phyloP scores from a whole-genome alignment of 1,140 invertebrate species.

The Penaeus indicus region DNA sequence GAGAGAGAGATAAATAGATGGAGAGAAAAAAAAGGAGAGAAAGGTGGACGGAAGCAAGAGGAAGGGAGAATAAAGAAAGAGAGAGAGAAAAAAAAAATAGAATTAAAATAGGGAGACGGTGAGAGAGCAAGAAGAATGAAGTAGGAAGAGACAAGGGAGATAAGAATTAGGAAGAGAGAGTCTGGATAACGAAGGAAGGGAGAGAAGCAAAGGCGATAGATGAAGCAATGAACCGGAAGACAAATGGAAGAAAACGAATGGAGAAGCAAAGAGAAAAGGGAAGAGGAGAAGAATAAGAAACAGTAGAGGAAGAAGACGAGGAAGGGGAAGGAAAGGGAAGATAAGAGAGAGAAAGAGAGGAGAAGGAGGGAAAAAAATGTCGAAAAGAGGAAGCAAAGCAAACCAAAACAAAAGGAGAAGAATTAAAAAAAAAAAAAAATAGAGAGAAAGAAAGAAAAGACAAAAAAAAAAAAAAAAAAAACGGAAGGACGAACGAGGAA shows the following conservation, averaged over 20 bases:
- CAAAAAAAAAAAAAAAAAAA: background rate
- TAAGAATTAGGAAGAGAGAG: no score
- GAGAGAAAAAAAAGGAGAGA: no score
- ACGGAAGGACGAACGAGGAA: no score
- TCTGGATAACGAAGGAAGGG: background rate
- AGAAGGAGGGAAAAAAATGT: background rate
- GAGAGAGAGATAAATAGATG: no score
- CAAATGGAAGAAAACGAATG: background rate
- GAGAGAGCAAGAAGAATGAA: background rate
- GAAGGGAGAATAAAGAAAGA: background rate
- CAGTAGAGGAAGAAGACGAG: background rate
- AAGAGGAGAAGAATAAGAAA: background rate
- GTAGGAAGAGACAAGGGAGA: background rate
- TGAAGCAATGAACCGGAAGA: background rate
- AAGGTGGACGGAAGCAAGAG: background rate
- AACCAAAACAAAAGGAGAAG: background rate
- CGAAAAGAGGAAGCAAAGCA: background rate
- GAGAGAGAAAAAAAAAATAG: background rate
- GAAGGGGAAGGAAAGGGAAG: background rate
- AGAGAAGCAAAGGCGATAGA: background rate
- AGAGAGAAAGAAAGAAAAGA: no score
- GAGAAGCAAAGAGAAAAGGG: background rate
- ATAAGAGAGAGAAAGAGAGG: background rate
- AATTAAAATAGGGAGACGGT: background rate
- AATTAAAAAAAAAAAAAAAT: no score